Percentiles rank a stretch among this genome's conserved stretches.
These are phyloP conservation scores for Thereuonema tuberculata DNA, from an alignment of 1,140 invertebrate species.

Conservation along the genomic window DNA sequence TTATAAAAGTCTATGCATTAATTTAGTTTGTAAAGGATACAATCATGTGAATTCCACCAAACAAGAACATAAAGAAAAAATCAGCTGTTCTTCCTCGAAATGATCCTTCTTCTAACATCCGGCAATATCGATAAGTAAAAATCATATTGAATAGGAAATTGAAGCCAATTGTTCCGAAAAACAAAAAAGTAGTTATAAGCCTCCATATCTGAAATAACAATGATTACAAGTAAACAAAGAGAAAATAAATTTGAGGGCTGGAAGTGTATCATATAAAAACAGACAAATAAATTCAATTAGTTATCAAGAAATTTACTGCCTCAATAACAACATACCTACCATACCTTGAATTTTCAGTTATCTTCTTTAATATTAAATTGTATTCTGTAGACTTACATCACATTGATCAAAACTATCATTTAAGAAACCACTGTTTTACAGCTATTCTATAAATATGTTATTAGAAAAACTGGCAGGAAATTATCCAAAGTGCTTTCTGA, in stretches of 20 bases:
- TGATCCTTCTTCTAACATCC: constrained; percentile 96
- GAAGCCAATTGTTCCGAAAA: constrained; percentile 96
- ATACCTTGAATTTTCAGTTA: too few relatives aligned
- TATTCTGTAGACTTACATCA: too few relatives aligned
- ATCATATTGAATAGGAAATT: constrained; percentile 99
- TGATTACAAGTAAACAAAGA: neutral
- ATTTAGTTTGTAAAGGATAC: constrained; percentile 32
- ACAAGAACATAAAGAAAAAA: constrained; percentile 98
- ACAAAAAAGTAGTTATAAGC: constrained; percentile 91
- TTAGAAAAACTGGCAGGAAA: too few relatives aligned
- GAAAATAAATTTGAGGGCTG: too few relatives aligned
- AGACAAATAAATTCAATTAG: neutral
- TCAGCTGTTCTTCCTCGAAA: constrained; percentile 92
- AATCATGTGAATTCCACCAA: constrained; percentile 60
- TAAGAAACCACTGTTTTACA: too few relatives aligned
- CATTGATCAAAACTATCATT: too few relatives aligned
- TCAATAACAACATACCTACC: too few relatives aligned
- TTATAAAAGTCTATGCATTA: too few relatives aligned
- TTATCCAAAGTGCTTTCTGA: too few relatives aligned
- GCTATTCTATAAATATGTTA: too few relatives aligned
- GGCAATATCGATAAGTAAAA: constrained; percentile 96
- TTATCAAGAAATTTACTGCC: too few relatives aligned
- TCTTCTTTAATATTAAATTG: too few relatives aligned
- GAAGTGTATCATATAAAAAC: neutral
- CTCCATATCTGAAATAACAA: constrained; percentile 64